Evolutionary conservation across 2,797 vertebrate genomes (phyloP).

Genomic region (Vireo griseus): DNA sequence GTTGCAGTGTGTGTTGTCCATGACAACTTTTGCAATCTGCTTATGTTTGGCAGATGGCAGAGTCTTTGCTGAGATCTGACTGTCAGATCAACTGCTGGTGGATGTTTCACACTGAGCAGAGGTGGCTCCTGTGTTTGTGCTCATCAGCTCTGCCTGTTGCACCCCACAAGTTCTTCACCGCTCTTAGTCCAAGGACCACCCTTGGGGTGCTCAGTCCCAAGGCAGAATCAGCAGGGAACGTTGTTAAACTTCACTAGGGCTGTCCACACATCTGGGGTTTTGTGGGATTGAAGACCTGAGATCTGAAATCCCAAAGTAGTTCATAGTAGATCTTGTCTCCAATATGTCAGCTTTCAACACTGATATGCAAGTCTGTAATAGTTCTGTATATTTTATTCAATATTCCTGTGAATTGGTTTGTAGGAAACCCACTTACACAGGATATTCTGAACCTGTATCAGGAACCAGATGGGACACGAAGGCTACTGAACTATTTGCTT

Average conservation of each 20-base stretch:
- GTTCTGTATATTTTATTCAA: background rate
- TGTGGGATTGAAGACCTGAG: background rate
- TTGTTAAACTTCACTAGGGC: background rate
- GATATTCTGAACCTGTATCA: conserved; percentile 97
- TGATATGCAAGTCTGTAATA: background rate
- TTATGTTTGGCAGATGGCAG: background rate
- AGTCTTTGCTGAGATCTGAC: background rate
- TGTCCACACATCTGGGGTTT: background rate
- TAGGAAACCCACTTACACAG: conserved; percentile 99
- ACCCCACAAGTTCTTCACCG: background rate
- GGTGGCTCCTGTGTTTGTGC: background rate
- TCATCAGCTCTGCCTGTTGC: background rate
- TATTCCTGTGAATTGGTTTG: conserved; percentile 44
- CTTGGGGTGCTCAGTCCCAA: background rate
- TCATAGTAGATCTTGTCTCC: background rate
- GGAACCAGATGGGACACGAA: conserved; percentile 95
- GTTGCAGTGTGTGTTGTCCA: background rate
- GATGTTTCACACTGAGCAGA: background rate
- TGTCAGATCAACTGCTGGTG: background rate
- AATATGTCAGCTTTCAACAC: background rate
- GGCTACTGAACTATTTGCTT: conserved; percentile 97
- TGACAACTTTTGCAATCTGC: background rate
- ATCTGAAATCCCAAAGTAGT: background rate
- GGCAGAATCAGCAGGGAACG: background rate
- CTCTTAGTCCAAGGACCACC: rapidly evolving